A percentile compares a stretch with the other conserved stretches of the same genome.
Evolutionary conservation across 2,113 vertebrate species (phyloP).

Genomic region (Vulpes lagopus): DNA sequence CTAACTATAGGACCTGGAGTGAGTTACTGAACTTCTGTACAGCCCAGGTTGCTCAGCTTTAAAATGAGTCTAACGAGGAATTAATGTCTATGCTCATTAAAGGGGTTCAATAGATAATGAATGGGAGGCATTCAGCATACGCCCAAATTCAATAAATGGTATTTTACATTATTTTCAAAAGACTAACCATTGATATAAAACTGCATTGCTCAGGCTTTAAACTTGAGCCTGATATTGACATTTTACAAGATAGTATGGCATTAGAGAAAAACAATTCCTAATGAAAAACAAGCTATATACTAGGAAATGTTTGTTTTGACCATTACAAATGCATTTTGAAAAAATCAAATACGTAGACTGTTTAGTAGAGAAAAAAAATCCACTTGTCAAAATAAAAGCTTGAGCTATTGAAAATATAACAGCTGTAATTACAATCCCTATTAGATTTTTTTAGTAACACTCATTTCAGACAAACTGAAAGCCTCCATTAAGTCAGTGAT

Average conservation of each 20-base stretch:
- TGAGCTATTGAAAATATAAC: slow-evolving; percentile 35
- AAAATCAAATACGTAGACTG: background rate
- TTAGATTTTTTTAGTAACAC: background rate
- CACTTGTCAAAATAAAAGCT: slow-evolving; percentile 30
- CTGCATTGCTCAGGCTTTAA: background rate
- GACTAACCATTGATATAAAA: background rate
- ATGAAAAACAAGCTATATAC: background rate
- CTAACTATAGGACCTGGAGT: background rate
- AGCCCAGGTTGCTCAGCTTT: background rate
- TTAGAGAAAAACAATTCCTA: background rate
- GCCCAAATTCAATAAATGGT: background rate
- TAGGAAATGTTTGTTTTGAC: background rate
- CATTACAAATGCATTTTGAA: background rate
- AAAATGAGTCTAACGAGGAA: background rate
- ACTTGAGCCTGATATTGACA: background rate
- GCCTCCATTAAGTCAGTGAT: background rate
- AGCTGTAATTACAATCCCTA: background rate
- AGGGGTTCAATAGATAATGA: background rate
- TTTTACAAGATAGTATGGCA: slow-evolving; percentile 27
- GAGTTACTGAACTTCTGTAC: background rate
- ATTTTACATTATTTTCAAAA: background rate
- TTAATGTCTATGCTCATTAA: background rate
- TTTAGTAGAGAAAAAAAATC: background rate
- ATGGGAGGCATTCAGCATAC: background rate
- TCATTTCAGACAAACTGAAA: slow-evolving; percentile 11